phyloP scores from a whole-genome alignment of 2,888 invertebrate species.

The Eupithecia insigniata region DNA sequence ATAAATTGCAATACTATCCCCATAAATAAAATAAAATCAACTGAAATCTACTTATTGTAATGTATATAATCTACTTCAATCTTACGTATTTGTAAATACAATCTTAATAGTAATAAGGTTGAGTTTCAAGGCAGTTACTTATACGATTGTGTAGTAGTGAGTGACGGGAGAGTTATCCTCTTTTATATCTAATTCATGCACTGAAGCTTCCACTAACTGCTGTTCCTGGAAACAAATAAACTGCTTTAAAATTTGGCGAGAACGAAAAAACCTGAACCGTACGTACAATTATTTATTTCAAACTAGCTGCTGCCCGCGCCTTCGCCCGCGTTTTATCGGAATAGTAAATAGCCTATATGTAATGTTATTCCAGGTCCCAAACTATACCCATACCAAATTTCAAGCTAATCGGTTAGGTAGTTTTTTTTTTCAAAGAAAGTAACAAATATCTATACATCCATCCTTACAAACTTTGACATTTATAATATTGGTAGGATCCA shows the following conservation, averaged over 20 bases:
- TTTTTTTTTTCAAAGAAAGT: too few relatives aligned
- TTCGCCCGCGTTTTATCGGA: too few relatives aligned
- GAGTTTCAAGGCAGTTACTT: slow-evolving; percentile 17
- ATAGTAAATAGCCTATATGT: too few relatives aligned
- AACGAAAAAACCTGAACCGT: background rate
- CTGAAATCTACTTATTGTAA: background rate
- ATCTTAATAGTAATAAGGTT: slow-evolving; percentile 29
- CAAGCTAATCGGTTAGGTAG: too few relatives aligned
- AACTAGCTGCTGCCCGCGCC: too few relatives aligned
- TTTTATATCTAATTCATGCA: slow-evolving; percentile 35
- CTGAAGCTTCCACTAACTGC: slow-evolving; percentile 15
- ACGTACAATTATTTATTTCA: too few relatives aligned
- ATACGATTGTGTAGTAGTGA: slow-evolving; percentile 70
- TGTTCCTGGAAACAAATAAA: slow-evolving; percentile 23
- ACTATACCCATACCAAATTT: too few relatives aligned
- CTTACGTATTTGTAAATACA: slow-evolving; percentile 30
- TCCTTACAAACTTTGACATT: too few relatives aligned
- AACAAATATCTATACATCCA: too few relatives aligned
- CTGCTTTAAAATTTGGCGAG: background rate
- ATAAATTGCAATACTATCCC: slow-evolving; percentile 5
- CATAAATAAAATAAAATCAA: background rate
- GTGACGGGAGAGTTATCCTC: slow-evolving; percentile 58
- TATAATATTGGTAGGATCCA: too few relatives aligned
- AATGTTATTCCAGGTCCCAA: too few relatives aligned
- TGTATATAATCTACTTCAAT: background rate